Evolutionary conservation across 2,888 invertebrate species (phyloP).

Genomic region (Campoletis raptor): DNA sequence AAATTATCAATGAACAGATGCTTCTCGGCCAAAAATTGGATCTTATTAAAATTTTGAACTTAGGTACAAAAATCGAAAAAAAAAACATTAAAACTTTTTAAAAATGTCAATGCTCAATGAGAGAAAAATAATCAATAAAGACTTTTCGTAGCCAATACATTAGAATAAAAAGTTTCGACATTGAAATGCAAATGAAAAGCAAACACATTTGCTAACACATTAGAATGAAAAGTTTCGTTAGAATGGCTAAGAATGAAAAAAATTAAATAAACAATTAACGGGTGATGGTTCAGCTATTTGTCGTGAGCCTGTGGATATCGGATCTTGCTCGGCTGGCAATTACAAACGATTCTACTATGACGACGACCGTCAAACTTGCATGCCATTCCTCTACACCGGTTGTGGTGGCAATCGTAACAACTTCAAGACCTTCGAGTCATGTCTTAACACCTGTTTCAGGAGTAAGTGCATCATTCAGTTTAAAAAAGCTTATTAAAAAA

Average conservation of each 20-base stretch:
- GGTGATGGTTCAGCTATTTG: slow-evolving; percentile 87
- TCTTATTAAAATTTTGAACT: too few relatives aligned
- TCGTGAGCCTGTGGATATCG: slow-evolving; percentile 87
- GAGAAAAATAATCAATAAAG: too few relatives aligned
- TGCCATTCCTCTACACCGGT: slow-evolving; percentile 93
- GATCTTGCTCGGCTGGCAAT: slow-evolving; percentile 86
- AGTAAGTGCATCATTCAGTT: slow-evolving; percentile 77
- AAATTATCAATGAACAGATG: too few relatives aligned
- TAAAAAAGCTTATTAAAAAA: not conserved
- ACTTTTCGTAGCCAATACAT: not conserved
- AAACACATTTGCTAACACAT: too few relatives aligned
- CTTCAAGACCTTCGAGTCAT: slow-evolving; percentile 91
- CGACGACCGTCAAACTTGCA: slow-evolving; percentile 89
- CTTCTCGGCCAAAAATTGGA: too few relatives aligned
- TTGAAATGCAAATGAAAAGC: too few relatives aligned
- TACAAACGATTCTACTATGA: slow-evolving; percentile 91
- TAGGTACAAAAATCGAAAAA: too few relatives aligned
- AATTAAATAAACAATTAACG: slow-evolving; percentile 56
- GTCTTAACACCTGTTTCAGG: slow-evolving; percentile 87
- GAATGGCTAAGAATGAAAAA: slow-evolving; percentile 16
- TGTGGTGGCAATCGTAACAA: slow-evolving; percentile 95
- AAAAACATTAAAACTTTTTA: too few relatives aligned
- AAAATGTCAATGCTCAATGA: too few relatives aligned
- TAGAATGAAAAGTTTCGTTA: not conserved
- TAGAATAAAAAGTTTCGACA: not conserved